Evolutionary conservation across 1,140 invertebrate species (phyloP).

Genomic region (Danaus melanippus): DNA sequence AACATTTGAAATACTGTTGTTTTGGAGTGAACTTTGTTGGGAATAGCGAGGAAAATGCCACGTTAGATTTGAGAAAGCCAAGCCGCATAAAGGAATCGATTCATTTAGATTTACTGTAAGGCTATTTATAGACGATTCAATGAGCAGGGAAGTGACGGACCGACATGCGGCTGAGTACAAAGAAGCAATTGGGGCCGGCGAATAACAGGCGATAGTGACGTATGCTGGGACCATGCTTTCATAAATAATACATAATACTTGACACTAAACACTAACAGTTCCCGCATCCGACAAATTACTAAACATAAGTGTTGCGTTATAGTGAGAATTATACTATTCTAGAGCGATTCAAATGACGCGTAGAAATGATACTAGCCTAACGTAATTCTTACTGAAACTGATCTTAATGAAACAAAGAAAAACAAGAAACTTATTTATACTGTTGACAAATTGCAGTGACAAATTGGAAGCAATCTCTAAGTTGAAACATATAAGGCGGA

Average conservation of each 20-base stretch:
- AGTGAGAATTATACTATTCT: too few relatives aligned
- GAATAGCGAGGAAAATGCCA: slow-evolving; percentile 13
- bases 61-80: slow-evolving; percentile 14
- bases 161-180: slow-evolving; percentile 41
- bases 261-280: slow-evolving; percentile 11
- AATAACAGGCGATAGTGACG: slow-evolving; percentile 28
- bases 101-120: slow-evolving; percentile 24
- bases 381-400: too few relatives aligned
- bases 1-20: slow-evolving; percentile 22
- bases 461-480: slow-evolving; percentile 14
- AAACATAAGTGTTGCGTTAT: too few relatives aligned
- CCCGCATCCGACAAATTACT: slow-evolving; percentile 12
- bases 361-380: too few relatives aligned
- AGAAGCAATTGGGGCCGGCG: slow-evolving; percentile 52
- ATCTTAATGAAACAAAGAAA: too few relatives aligned
- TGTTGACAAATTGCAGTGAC: slow-evolving; percentile 11
- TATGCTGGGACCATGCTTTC: slow-evolving; percentile 15
- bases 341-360: too few relatives aligned
- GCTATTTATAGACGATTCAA: slow-evolving; percentile 48
- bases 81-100: slow-evolving; percentile 24
- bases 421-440: too few relatives aligned
- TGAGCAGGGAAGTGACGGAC: slow-evolving; percentile 42
- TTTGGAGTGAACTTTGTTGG: slow-evolving; percentile 15
- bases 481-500: slow-evolving; percentile 9
- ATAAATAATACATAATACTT: slow-evolving; percentile 24